Percentiles rank a stretch among this genome's conserved stretches.
Conservation (phyloP, 2,113 vertebrate species). For the Sceloporus undulatus region DNA sequence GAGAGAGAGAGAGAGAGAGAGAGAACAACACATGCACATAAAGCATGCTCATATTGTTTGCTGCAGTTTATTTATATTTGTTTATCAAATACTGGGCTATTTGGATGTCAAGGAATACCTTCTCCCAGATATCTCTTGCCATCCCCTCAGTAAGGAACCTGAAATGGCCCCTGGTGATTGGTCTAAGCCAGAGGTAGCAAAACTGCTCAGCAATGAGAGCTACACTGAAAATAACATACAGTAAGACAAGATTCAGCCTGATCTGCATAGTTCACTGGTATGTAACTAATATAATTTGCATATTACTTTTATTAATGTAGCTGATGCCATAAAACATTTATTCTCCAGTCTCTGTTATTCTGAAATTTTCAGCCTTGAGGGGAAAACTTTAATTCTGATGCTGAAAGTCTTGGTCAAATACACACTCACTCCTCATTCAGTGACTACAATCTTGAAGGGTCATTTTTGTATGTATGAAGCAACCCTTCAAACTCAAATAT, state of each 20-base stretch:
- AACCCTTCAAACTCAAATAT: no score
- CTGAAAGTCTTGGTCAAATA: not conserved
- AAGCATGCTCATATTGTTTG: not conserved
- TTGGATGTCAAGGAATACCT: not conserved
- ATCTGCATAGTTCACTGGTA: conserved; percentile 10
- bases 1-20: not conserved
- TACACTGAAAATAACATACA: not conserved
- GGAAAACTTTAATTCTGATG: not conserved
- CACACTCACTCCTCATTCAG: not conserved
- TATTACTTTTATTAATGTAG: conserved; percentile 22
- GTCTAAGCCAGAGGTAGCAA: not conserved
- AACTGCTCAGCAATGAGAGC: not conserved
- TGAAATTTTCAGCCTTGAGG: not conserved
- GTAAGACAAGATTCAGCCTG: not conserved
- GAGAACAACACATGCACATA: not conserved
- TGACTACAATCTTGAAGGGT: not conserved
- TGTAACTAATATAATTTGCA: conserved; percentile 18
- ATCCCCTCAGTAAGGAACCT: not conserved
- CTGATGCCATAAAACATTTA: conserved; percentile 9
- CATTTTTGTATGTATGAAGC: not conserved
- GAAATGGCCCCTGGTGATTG: conserved; percentile 14
- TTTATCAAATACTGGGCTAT: not conserved
- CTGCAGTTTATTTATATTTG: not conserved
- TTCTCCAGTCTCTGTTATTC: not conserved
- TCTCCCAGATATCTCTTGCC: not conserved